Percentiles rank a stretch among this genome's conserved stretches.
These are phyloP conservation scores for Tetramorium bicarinatum DNA, from an alignment of 2,888 invertebrate genomes.

Conservation along the genomic window DNA sequence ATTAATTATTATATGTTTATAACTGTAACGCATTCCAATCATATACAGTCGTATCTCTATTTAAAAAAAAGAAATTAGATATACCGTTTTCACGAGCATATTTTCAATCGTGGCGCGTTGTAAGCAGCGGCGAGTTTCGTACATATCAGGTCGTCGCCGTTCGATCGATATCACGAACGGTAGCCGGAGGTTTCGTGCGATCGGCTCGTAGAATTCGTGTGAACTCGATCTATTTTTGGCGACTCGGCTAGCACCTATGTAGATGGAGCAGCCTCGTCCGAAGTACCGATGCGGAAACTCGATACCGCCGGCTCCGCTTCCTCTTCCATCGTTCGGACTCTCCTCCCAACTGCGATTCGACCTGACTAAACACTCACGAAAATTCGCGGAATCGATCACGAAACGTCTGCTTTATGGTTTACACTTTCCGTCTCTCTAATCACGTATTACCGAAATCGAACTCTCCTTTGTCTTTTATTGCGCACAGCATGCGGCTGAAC, in stretches of 20 bases:
- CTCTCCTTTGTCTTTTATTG: neutral
- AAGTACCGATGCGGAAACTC: conserved; percentile 75
- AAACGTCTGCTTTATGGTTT: conserved; percentile 37
- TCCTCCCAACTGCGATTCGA: conserved; percentile 45
- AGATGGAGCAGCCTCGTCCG: conserved; percentile 66
- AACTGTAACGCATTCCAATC: neutral
- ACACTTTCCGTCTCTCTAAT: conserved; percentile 17
- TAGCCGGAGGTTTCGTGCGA: conserved; percentile 78
- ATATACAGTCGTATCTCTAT: no score
- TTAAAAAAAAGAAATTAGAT: neutral
- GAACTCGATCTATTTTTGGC: conserved; percentile 82
- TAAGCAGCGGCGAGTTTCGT: neutral
- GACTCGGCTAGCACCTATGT: conserved; percentile 70
- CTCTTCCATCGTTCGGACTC: conserved; percentile 30
- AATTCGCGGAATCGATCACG: conserved; percentile 49
- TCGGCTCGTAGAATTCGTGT: conserved; percentile 79
- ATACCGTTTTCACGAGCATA: neutral
- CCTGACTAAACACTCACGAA: conserved; percentile 54
- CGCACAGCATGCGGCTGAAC: no score
- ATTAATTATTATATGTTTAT: neutral
- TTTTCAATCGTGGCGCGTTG: conserved; percentile 7
- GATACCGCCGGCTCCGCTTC: conserved; percentile 69
- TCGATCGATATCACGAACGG: conserved; percentile 67
- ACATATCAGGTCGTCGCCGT: conserved; percentile 20
- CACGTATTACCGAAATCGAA: conserved; percentile 16